A percentile compares a stretch with the other conserved stretches of the same genome.
Evolutionary conservation across 2,888 invertebrate genomes (phyloP).

Genomic region (Rhingia campestris): DNA sequence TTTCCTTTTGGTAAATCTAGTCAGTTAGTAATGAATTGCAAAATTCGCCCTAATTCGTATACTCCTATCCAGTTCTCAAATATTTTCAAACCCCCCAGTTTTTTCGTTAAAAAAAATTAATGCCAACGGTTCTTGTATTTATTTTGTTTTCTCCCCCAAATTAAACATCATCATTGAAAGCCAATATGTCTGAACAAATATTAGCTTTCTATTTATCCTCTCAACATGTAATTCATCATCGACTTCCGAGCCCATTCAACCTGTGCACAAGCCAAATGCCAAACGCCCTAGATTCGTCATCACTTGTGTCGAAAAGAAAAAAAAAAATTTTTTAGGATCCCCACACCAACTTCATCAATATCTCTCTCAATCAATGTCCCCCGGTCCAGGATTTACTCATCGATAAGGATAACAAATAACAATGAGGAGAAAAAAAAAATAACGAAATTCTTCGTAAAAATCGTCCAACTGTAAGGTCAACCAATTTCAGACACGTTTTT

Average conservation of each 20-base stretch:
- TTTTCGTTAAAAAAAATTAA: background rate
- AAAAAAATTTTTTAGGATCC: slow-evolving; percentile 1
- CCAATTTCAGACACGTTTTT: slow-evolving; percentile 71
- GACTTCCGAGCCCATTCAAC: slow-evolving; percentile 50
- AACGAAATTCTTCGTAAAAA: slow-evolving; percentile 58
- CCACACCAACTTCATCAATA: slow-evolving; percentile 35
- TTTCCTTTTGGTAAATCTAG: too few species aligned
- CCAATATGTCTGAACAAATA: slow-evolving; percentile 30
- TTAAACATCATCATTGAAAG: slow-evolving; percentile 38
- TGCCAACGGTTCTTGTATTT: background rate
- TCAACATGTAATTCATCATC: slow-evolving; percentile 32
- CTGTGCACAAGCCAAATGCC: background rate
- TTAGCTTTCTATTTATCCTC: slow-evolving; percentile 39
- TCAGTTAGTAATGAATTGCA: too few species aligned
- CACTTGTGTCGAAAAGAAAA: slow-evolving; percentile 2
- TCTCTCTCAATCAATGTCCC: slow-evolving; percentile 17
- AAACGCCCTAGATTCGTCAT: background rate
- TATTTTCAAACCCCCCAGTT: too few species aligned
- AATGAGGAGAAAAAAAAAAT: slow-evolving; percentile 35
- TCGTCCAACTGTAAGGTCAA: slow-evolving; percentile 70
- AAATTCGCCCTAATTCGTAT: too few species aligned
- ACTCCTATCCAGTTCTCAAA: too few species aligned
- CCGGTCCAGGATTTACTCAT: slow-evolving; percentile 5
- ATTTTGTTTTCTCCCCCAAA: background rate
- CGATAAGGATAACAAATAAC: slow-evolving; percentile 52